These are phyloP conservation scores for Harmothoe impar DNA, from an alignment of 2,888 invertebrate species.

Conservation along the genomic window DNA sequence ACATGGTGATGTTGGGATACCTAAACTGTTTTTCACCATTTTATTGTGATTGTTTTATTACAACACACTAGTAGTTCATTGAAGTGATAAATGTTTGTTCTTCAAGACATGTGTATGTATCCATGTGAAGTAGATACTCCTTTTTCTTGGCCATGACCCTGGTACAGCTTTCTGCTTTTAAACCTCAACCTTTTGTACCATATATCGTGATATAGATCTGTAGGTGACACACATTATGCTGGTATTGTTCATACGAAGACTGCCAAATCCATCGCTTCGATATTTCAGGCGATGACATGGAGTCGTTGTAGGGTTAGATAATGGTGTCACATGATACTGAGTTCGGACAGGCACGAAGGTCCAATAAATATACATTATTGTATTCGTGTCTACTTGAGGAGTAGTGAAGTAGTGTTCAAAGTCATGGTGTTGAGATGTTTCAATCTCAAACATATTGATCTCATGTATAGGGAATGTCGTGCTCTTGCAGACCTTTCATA, in stretches of 20 bases:
- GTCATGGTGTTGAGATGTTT: background rate
- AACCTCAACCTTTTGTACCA: background rate
- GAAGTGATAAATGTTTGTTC: background rate
- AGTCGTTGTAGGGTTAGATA: background rate
- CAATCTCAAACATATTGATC: background rate
- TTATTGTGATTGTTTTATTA: background rate
- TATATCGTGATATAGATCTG: background rate
- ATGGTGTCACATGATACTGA: conserved; percentile 29
- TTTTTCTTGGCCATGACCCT: background rate
- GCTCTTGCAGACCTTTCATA: background rate
- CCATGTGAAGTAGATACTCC: background rate
- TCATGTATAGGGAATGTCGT: background rate
- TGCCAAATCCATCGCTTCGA: background rate
- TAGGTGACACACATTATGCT: background rate
- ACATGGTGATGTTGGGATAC: background rate
- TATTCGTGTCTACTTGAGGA: background rate
- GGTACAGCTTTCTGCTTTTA: background rate
- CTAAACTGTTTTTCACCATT: background rate
- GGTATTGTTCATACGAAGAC: background rate
- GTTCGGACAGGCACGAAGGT: background rate
- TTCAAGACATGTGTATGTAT: background rate
- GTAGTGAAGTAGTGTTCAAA: background rate
- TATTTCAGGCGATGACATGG: background rate
- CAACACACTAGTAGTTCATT: background rate
- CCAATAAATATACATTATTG: background rate